Evolutionary conservation across 2,797 vertebrate genomes (phyloP).

Genomic region (Anomalospiza imberbis): DNA sequence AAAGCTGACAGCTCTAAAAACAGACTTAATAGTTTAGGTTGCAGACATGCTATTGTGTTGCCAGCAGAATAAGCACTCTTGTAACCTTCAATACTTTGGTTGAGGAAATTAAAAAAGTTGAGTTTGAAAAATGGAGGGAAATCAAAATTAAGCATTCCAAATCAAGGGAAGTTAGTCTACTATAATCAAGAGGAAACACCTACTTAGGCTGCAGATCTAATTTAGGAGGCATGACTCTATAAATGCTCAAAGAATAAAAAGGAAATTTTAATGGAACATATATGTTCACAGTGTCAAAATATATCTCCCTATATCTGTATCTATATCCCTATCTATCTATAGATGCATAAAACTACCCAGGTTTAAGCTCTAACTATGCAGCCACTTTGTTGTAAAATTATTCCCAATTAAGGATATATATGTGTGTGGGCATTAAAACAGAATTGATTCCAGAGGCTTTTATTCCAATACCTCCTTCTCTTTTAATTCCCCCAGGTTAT

Average conservation of each 20-base stretch:
- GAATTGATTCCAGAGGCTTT: background rate
- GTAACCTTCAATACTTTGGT: background rate
- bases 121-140: background rate
- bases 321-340: too few relatives aligned
- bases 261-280: background rate
- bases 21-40: background rate
- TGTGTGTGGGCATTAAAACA: background rate
- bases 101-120: background rate
- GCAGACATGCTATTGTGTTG: background rate
- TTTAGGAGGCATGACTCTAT: background rate
- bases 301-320: background rate
- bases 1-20: background rate
- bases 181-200: background rate
- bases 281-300: background rate
- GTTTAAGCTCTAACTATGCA: background rate
- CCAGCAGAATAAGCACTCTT: constrained; percentile 11
- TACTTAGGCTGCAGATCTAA: background rate
- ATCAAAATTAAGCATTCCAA: background rate
- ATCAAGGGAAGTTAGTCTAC: background rate
- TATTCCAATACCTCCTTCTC: background rate
- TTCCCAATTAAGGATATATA: background rate
- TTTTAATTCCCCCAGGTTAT: background rate
- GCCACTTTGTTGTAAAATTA: background rate
- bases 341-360: background rate
- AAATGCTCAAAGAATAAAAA: background rate